Evolutionary conservation across 2,113 vertebrate species (phyloP).

Genomic region (Beaufortia kweichowensis): DNA sequence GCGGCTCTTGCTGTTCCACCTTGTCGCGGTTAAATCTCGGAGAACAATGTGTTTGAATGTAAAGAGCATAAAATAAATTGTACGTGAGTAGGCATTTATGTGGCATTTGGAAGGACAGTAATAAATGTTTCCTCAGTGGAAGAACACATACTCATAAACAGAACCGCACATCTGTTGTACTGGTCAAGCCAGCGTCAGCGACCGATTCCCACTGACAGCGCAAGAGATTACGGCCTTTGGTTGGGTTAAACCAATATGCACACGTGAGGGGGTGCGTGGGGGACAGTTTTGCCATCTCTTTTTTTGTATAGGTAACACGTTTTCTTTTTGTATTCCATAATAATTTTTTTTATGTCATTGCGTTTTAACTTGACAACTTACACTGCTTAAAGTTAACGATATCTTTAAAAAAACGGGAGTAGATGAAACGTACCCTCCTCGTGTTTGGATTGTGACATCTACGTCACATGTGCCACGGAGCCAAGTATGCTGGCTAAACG

Average conservation of each 20-base stretch:
- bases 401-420: background rate
- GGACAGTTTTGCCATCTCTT: background rate
- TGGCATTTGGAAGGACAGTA: background rate
- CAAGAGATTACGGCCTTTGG: background rate
- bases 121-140: background rate
- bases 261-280: background rate
- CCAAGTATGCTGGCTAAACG: conserved; percentile 49
- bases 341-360: background rate
- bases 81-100: background rate
- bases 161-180: background rate
- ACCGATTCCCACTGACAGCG: background rate
- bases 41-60: background rate
- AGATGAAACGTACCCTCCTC: background rate
- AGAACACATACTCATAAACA: background rate
- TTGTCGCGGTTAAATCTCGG: background rate
- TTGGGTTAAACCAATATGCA: background rate
- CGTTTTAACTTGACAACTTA: background rate
- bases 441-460: conserved; percentile 4
- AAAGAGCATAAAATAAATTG: background rate
- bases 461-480: conserved; percentile 54
- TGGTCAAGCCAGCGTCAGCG: background rate
- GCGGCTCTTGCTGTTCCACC: background rate
- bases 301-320: background rate
- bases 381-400: background rate
- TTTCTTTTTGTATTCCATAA: background rate